A percentile compares a stretch with the other conserved stretches of the same genome.
These are phyloP conservation scores for Chrosomus eos DNA, from an alignment of 2,797 vertebrate species.

Conservation along the genomic window DNA sequence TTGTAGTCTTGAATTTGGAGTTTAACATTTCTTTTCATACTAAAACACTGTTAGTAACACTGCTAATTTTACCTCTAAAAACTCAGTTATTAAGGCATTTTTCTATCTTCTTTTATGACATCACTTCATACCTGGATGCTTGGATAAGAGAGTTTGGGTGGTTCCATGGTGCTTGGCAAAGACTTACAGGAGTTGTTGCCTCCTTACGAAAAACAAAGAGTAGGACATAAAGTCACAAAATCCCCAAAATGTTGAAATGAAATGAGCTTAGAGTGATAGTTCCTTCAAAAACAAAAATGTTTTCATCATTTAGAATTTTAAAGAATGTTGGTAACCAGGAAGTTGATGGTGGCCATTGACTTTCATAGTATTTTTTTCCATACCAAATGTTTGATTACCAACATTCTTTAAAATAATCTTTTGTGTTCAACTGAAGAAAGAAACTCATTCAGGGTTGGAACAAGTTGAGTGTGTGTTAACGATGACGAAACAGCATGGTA, in stretches of 20 bases:
- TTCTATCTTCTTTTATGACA: slow-evolving; percentile 2
- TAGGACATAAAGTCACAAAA: not conserved
- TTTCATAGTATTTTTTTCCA: too few relatives aligned
- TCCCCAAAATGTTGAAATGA: slow-evolving; percentile 37
- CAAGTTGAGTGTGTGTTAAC: not conserved
- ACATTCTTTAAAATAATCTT: too few relatives aligned
- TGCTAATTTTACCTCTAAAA: not conserved
- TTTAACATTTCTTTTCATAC: not conserved
- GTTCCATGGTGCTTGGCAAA: slow-evolving; percentile 39
- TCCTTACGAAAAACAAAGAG: slow-evolving; percentile 22
- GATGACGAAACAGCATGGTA: not conserved
- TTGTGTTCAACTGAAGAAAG: not conserved
- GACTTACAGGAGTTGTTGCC: slow-evolving; percentile 11
- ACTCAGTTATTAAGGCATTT: not conserved
- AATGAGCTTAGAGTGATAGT: slow-evolving; percentile 24
- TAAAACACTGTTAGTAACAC: not conserved
- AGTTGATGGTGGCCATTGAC: too few relatives aligned
- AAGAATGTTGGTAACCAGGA: not conserved
- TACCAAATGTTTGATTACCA: too few relatives aligned
- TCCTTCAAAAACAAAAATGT: not conserved
- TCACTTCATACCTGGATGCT: not conserved
- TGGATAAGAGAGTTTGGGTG: slow-evolving; percentile 25
- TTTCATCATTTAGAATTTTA: too few relatives aligned
- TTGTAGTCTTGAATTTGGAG: not conserved
- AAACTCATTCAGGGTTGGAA: not conserved